Conservation (phyloP, 1,140 invertebrate genomes). For the Ridgeia piscesae region DNA sequence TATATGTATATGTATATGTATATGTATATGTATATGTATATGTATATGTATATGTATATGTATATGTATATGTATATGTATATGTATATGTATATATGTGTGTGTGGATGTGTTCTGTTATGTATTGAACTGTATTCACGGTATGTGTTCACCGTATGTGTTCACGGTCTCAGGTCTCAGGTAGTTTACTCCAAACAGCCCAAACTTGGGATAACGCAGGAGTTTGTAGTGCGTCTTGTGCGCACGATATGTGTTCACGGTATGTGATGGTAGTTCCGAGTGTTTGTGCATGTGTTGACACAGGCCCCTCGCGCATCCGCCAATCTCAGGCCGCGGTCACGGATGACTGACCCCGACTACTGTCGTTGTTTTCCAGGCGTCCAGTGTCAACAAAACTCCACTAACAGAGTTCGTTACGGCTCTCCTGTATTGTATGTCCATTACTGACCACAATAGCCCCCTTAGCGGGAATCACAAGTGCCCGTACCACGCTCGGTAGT, state of each 20-base stretch:
- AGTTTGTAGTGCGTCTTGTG: background rate
- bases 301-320: too few relatives aligned
- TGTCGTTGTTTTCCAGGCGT: background rate
- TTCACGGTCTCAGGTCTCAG: too few relatives aligned
- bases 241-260: background rate
- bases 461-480: background rate
- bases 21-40: too few relatives aligned
- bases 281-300: background rate
- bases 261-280: background rate
- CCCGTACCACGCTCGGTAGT: background rate
- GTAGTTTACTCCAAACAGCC: too few relatives aligned
- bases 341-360: background rate
- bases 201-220: background rate
- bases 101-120: too few relatives aligned
- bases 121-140: too few relatives aligned
- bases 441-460: background rate
- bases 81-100: too few relatives aligned
- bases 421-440: background rate
- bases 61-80: too few relatives aligned
- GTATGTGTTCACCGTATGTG: too few relatives aligned
- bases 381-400: background rate
- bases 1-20: too few relatives aligned
- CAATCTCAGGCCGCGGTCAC: background rate
- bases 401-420: background rate
- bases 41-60: too few relatives aligned